Evolutionary conservation across 2,797 vertebrate genomes (phyloP).

Genomic region (Distichodus sexfasciatus): DNA sequence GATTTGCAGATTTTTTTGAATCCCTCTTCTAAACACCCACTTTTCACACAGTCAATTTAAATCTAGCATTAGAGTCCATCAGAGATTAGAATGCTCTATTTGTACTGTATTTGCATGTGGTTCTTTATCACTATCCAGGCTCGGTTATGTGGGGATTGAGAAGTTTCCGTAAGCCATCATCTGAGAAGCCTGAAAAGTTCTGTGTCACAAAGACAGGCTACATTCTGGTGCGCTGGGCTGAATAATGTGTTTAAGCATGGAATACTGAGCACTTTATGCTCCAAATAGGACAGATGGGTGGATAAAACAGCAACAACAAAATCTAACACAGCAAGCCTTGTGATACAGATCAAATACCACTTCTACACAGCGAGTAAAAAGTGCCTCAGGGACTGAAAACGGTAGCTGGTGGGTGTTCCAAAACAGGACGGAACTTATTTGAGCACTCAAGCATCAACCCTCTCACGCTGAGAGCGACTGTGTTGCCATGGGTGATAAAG

Average conservation of each 20-base stretch:
- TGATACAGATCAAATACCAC: constrained; percentile 5
- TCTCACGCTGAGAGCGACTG: neutral
- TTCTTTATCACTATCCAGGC: neutral
- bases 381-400: neutral
- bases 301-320: neutral
- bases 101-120: neutral
- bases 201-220: neutral
- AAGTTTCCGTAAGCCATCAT: neutral
- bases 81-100: too few relatives aligned
- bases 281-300: neutral
- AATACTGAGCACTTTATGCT: neutral
- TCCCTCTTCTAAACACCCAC: too few relatives aligned
- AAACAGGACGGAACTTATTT: constrained; percentile 25
- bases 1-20: too few relatives aligned
- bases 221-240: neutral
- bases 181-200: neutral
- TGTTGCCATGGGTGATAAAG: constrained; percentile 33
- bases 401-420: neutral
- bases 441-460: constrained; percentile 23
- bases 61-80: too few relatives aligned
- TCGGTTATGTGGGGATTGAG: neutral
- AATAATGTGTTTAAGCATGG: constrained; percentile 9
- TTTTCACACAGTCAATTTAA: too few relatives aligned
- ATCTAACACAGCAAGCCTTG: neutral
- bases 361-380: neutral